phyloP scores from a whole-genome alignment of 1,140 invertebrate species.

The Tetranychus cinnabarinus region DNA sequence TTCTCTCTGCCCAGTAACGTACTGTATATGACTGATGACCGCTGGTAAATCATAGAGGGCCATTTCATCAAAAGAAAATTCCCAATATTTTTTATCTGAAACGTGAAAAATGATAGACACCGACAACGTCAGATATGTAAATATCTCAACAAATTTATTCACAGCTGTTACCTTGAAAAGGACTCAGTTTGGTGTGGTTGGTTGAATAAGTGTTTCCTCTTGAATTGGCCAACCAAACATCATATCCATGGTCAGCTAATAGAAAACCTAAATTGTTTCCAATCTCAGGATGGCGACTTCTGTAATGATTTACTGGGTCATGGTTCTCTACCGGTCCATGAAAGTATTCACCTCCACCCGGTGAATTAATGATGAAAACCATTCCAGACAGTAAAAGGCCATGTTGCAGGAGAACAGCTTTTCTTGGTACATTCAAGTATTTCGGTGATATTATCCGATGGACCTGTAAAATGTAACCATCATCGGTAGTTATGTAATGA shows the following conservation, averaged over 20 bases:
- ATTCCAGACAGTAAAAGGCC: slow-evolving; percentile 46
- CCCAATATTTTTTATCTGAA: slow-evolving; percentile 23
- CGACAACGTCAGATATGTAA: too few species aligned
- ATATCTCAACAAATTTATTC: too few species aligned
- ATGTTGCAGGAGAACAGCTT: slow-evolving; percentile 40
- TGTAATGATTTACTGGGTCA: neutral
- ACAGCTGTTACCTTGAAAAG: neutral
- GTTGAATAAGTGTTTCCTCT: slow-evolving; percentile 17
- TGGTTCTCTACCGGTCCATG: neutral
- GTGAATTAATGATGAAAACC: slow-evolving; percentile 45
- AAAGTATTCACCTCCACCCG: slow-evolving; percentile 16
- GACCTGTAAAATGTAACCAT: slow-evolving; percentile 43
- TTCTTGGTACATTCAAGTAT: neutral
- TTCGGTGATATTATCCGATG: slow-evolving; percentile 31
- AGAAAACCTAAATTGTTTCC: slow-evolving; percentile 2
- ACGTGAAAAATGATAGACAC: neutral
- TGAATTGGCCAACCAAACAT: slow-evolving; percentile 20
- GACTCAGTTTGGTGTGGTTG: slow-evolving; percentile 1
- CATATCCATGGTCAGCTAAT: slow-evolving; percentile 19
- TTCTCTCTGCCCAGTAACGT: slow-evolving; percentile 23
- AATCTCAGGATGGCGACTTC: neutral
- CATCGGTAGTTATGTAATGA: slow-evolving; percentile 35
- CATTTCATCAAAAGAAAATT: slow-evolving; percentile 21
- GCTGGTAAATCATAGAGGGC: slow-evolving; percentile 24
- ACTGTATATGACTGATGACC: slow-evolving; percentile 23